Evolutionary conservation across 2,888 invertebrate species (phyloP), one percentile per base, ranked within the genome.

Genomic region (Epinotia bilunana): DNA sequence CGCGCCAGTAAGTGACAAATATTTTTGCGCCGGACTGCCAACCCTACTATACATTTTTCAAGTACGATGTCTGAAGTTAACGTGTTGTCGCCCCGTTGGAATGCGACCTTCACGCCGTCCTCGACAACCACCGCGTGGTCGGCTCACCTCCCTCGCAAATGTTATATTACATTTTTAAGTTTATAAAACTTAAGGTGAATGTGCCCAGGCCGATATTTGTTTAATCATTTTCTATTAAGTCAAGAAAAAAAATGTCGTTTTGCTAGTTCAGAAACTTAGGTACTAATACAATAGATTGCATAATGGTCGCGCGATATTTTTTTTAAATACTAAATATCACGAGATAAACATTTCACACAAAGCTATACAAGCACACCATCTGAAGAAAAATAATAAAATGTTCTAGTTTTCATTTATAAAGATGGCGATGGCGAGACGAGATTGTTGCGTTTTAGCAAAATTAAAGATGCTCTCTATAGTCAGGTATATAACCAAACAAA

Each of bases 71-170:
- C 81, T 84, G 80, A 77, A 83, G 73, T 80, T 78, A 83, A 86
- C 80, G 83, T 80, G 78, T 80, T 76, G 71, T 65, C 62, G 77
- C 74, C 78, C 75, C 80, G 80, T 76, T 74, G 87, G 90, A 90
- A 90, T 91, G 86, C 84, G 88, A 90, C 91, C 91, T 91, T 91
- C 88, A 80, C 78, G 62, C 62, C 83, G 89, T 87, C 90, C 90
- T 90, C 46, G 72, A 75, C 61, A 62, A 69, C 16, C 7, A 20
- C 20, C 39, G 33, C 13, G 55, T 20, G 53, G n/a, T 55, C 18
- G 39, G 20, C 43, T 39, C 20, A 20, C 33, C 55, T 53, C 55
- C 55, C 18, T 20, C 55, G 18, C 11, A 57, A 57, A 67, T 23
- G 18, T 57, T 3, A 43, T 9, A 61, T 33, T 33, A 1, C 5